These are phyloP conservation scores for Zonotrichia leucophrys DNA, from an alignment of 2,113 vertebrate genomes.

Conservation along the genomic window DNA sequence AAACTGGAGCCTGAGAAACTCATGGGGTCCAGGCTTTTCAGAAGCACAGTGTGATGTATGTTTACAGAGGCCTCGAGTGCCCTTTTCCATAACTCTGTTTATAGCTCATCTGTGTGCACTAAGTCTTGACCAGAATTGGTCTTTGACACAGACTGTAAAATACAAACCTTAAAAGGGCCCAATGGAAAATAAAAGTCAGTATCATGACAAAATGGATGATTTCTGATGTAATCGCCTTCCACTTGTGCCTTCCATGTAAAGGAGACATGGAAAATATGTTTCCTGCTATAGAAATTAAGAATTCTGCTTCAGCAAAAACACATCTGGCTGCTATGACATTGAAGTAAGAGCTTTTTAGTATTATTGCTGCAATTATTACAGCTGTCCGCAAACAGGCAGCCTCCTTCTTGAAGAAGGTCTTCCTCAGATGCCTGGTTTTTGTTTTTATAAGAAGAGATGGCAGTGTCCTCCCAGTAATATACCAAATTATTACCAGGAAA, in stretches of 20 bases:
- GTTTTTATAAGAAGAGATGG: background rate
- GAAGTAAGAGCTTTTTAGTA: background rate
- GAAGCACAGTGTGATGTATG: slow-evolving; percentile 58
- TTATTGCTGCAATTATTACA: background rate
- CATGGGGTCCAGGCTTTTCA: slow-evolving; percentile 21
- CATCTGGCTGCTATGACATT: background rate
- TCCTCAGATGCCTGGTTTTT: background rate
- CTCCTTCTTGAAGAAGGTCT: background rate
- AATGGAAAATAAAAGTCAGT: slow-evolving; percentile 72
- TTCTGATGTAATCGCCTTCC: slow-evolving; percentile 62
- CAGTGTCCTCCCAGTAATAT: background rate
- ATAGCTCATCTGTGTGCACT: slow-evolving; percentile 73
- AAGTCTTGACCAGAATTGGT: slow-evolving; percentile 76
- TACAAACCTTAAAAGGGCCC: slow-evolving; percentile 71
- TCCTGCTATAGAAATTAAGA: slow-evolving; percentile 31
- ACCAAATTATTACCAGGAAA: background rate
- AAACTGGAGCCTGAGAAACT: slow-evolving; percentile 52
- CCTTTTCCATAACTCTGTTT: slow-evolving; percentile 71
- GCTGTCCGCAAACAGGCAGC: background rate
- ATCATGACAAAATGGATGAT: slow-evolving; percentile 67
- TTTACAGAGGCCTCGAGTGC: slow-evolving; percentile 68
- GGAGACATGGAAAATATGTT: slow-evolving; percentile 10
- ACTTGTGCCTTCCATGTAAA: slow-evolving; percentile 36
- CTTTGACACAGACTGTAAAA: slow-evolving; percentile 76
- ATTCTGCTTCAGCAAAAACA: slow-evolving; percentile 7